phyloP scores from a whole-genome alignment of 2,888 invertebrate species.

The Acleris cristana region DNA sequence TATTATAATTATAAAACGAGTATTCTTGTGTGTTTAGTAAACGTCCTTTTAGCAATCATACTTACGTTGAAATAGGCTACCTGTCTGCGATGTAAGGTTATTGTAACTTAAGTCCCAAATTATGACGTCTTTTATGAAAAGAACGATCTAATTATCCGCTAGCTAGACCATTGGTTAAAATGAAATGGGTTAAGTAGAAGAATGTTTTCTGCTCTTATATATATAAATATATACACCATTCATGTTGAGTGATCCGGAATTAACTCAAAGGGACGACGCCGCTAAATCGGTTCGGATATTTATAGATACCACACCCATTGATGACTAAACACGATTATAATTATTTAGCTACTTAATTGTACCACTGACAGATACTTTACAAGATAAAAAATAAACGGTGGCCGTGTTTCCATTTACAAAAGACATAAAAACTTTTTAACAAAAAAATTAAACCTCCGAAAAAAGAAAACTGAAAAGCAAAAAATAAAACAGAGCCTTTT shows the following conservation, averaged over 20 bases:
- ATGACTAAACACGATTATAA: background rate
- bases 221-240: constrained; percentile 1
- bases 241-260: constrained; percentile 24
- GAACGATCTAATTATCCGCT: background rate
- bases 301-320: constrained; percentile 9
- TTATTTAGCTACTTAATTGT: background rate
- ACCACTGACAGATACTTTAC: background rate
- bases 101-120: background rate
- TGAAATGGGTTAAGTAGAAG: background rate
- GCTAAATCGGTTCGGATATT: constrained; percentile 11
- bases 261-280: constrained; percentile 24
- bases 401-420: too few relatives aligned
- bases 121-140: background rate
- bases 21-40: too few relatives aligned
- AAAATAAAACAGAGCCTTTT: too few relatives aligned
- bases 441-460: too few relatives aligned
- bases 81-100: background rate
- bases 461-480: too few relatives aligned
- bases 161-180: background rate
- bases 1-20: too few relatives aligned
- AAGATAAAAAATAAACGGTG: too few relatives aligned
- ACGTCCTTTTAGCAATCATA: too few relatives aligned
- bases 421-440: too few relatives aligned
- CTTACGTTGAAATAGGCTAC: background rate
- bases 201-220: too few relatives aligned